Evolutionary conservation across 2,113 vertebrate species (phyloP), one percentile per base, ranked within the genome.

Genomic region (Cynoglossus semilaevis): DNA sequence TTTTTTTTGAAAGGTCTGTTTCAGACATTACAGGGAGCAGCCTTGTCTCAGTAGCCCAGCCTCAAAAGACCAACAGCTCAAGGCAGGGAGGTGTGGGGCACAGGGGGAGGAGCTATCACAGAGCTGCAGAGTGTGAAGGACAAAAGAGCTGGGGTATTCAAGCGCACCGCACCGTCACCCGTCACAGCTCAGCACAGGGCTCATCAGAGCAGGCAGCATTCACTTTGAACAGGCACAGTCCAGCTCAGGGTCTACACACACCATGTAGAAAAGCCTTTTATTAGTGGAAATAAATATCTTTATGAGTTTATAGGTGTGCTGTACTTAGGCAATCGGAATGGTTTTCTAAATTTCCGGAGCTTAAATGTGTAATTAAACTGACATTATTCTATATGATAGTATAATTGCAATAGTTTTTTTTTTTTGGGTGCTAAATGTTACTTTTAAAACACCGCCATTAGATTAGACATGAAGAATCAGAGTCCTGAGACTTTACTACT

Each of bases 61-160:
- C 77, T 84, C 62, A 74, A 76, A 85, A 85, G 80, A 82, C 83
- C 87, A 83, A 81, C 87, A 82, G 85, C 82, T 87, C 87, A 86
- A 87, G 85, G 88, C 79, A 83, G 87, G 84, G 86, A 74, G 78
- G 82, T 77, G 82, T 73, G 82, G 75, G 76, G 71, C 79, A 80
- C 73, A 79, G 77, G 84, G 86, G 87, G 84, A 87, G 88, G 88
- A 90, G 91, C 89, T 88, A 88, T 91, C 88, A 88, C 85, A 47
- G 85, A 72, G 86, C 87, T 81, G 86, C 89, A 88, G 87, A 90
- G 91, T 92, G 91, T 92, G 91, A 92, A 92, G 91, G 90, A 91
- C 91, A 91, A 91, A 90, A 88, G 88, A 90, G 88, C 85, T 74
- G 88, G 85, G 81, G 87, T 86, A 89, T 84, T 89, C 74, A 90